Base-by-base conservation (phyloP, 2,888 invertebrate species). In the Dyspetes luteomarginatus region DNA sequence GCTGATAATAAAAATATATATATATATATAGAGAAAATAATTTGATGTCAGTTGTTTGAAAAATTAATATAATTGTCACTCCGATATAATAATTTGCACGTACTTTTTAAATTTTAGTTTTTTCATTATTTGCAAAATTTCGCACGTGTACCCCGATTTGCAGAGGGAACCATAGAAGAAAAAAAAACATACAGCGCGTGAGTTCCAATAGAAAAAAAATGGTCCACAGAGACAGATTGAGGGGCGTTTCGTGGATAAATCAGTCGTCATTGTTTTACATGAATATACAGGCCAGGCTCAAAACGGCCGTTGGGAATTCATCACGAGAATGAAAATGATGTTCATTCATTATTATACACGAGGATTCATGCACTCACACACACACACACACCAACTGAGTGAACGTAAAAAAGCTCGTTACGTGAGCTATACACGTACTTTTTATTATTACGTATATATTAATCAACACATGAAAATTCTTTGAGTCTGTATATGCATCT, bases 271-370 rank as follows among this genome's bases (percentile, higher is more conserved):
- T 90, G 90, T 90, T 88, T 90, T 89, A 89, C 83, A 80, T 80
- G 45, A 55, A 5, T 9, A 2, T 56, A 15, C 24, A 9, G 83
- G 82, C 36, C 85, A 5, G 7, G 22, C 84, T 84, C 86, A 85
- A 90, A 90, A 87, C 88, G 87, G 86, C 89, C 89, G 89, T 90
- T 90, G 86, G 88, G 86, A 87, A 87, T 86, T 86, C 86, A 50
- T 82, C 84, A 82, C 84, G 83, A 87, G 76, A 65, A 62, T 55
- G 74, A 80, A 43, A 87, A 84, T 86, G 87, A 87, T 86, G 85
- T 84, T 83, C 83, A 88, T 88, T 87, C 88, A 87, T 88, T 86
- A 83, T 71, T 64, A 17, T 45, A 17, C 22, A 56, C 28, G 15
- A n/a, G n/a, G n/a, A n/a, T n/a, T n/a, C 26, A 26, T 26, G 7